A percentile compares a stretch with the other conserved stretches of the same genome.
Evolutionary conservation across 2,797 vertebrate species (phyloP).

Genomic region (Neosilurus hyrtlii): DNA sequence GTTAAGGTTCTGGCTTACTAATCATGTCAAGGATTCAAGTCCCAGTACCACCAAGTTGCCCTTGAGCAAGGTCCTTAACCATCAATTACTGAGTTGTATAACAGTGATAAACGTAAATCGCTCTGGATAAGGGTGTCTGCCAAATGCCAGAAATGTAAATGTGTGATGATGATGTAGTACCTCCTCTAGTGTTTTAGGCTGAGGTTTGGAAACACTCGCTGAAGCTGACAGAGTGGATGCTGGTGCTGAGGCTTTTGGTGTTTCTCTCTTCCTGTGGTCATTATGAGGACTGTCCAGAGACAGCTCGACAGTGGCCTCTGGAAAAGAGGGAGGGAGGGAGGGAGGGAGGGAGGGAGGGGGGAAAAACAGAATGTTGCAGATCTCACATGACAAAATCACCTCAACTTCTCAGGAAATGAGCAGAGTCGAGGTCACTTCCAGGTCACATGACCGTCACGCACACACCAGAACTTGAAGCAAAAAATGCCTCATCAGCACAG

Average conservation of each 20-base stretch:
- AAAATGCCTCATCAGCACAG: slow-evolving; percentile 28
- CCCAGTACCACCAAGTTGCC: too few species aligned
- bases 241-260: slow-evolving; percentile 68
- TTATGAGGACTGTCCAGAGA: slow-evolving; percentile 85
- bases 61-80: too few species aligned
- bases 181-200: slow-evolving; percentile 80
- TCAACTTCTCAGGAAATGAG: slow-evolving; percentile 9
- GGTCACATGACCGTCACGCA: not conserved
- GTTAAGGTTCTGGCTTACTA: too few species aligned
- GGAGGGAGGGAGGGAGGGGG: not conserved
- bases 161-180: slow-evolving; percentile 62
- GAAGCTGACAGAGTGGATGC: slow-evolving; percentile 65
- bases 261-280: slow-evolving; percentile 79
- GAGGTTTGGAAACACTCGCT: slow-evolving; percentile 69
- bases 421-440: not conserved
- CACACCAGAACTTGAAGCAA: not conserved
- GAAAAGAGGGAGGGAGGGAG: not conserved
- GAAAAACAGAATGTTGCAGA: not conserved
- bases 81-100: too few species aligned
- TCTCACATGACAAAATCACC: slow-evolving; percentile 8
- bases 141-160: too few species aligned
- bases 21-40: too few species aligned
- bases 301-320: slow-evolving; percentile 95
- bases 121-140: too few species aligned
- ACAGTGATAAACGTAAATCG: too few species aligned